Evolutionary conservation across 2,888 invertebrate species (phyloP), one percentile per base, ranked within the genome.

Genomic region (Andrena camellia): DNA sequence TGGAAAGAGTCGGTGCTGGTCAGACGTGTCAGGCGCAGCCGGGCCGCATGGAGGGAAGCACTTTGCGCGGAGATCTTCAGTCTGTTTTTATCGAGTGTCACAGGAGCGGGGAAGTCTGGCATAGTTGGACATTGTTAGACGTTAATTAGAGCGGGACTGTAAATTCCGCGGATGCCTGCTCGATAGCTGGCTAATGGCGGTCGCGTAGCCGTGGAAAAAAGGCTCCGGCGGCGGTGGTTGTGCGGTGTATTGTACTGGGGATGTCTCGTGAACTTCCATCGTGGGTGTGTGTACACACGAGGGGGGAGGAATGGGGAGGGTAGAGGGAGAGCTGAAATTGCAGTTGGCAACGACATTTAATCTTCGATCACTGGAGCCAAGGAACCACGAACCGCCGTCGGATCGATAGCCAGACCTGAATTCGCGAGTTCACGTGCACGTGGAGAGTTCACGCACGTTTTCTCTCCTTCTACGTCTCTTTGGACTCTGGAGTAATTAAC

Each of bases 301-400:
- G 17, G 35, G 35, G 10, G n/a, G 20, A 8, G 17, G 26, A 10
- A 29, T 7, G 31, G 26, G 7, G 33, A 31, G 35, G 8, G 35
- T 2, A n/a, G 54, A 59, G 60, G 54, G 50, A 59, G 59, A 35
- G 29, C 17, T 52, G 64, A 64, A 78, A 73, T 48, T 73, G 81
- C 78, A 78, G 80, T 82, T 82, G 76, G 76, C 82, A 82, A 71
- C 82, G 71, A 81, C 83, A 50, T 76, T 75, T 75, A 68, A 82
- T 82, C 82, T 82, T 82, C 83, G 75, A 82, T 75, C 82, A 63
- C 63, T 4, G 29, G 67, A 31, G 59, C 52, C 60, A 69, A 72
- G 71, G 52, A 82, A 71, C 20, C 31, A 6, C 62, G 35, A 75
- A 67, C 48, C 48, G 48, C 17, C 48, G 35, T 10, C 29, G 67